Evolutionary conservation across 2,888 invertebrate species (phyloP), one percentile per base, ranked within the genome.

Genomic region (Cataglyphis cursor): DNA sequence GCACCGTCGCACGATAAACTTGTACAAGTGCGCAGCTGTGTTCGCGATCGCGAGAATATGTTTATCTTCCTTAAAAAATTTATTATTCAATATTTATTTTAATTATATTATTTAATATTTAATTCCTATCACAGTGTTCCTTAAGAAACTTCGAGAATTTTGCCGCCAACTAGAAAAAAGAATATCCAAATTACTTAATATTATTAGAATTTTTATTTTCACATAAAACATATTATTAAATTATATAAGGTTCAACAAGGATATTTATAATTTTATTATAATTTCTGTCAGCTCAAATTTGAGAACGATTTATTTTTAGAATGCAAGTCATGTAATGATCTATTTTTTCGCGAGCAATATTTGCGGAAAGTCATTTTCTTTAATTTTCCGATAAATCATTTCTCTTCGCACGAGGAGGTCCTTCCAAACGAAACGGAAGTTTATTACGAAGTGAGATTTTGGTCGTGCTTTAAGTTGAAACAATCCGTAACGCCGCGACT

Each of bases 1-100:
- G 88, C 88, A 80, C 78, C 64, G 38, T 51, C 82, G 78, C 76
- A 51, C 57, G 78, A 84, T 86, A 72, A 82, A 89, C 61, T 72
- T 64, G 54, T 73, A 66, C 72, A 66, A 68, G 28, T 78, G 82
- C 48, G 18, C 82, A 66, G 61, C 78, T 78, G 48, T 48, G 54
- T 4, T 18, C 24, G 64, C 54, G 72, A 48, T 83, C 35, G 44
- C 3, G 3, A 66, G 0, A 3, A 41, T 54, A 31, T 24, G 21
- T 73, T 57, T 18, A 28, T 28, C 21, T 48, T 35, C 9, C 0
- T 3, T 5, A 35, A 24, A 12, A 31, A 21, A 24, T n/a, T n/a
- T n/a, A n/a, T n/a, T n/a, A n/a, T n/a, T n/a, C n/a, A n/a, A n/a
- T n/a, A n/a, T n/a, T n/a, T n/a, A n/a, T n/a, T n/a, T n/a, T n/a